Conservation (phyloP, 2,113 vertebrate genomes). For the Morone saxatilis region DNA sequence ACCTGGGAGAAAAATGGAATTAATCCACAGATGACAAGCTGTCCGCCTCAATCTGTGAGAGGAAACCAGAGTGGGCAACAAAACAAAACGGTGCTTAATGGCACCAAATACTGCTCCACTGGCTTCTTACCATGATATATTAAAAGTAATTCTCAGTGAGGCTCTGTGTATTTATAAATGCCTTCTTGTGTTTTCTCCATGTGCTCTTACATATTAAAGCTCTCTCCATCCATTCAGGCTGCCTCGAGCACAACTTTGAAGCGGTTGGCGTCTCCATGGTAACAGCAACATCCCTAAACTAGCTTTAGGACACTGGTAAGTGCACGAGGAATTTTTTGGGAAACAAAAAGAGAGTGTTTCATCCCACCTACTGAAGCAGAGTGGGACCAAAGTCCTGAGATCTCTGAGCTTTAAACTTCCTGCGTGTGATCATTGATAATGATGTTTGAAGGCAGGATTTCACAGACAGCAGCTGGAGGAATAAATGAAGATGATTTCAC, state of each 20-base stretch:
- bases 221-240: neutral
- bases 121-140: neutral
- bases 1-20: constrained; percentile 24
- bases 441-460: neutral
- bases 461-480: neutral
- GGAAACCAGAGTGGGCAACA: neutral
- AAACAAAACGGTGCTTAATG: neutral
- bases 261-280: constrained; percentile 22
- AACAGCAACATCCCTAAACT: constrained; percentile 21
- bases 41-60: constrained; percentile 35
- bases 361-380: neutral
- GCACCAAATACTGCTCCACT: neutral
- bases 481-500: constrained; percentile 2
- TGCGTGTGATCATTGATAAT: neutral
- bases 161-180: neutral
- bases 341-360: neutral
- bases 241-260: neutral
- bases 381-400: fast-evolving
- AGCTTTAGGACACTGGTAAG: neutral
- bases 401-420: neutral
- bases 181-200: too few relatives aligned
- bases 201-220: neutral
- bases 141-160: neutral
- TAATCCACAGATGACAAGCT: constrained; percentile 34
- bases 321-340: neutral